These are phyloP conservation scores for Mormyrops attenuatus DNA, from an alignment of 2,797 vertebrate species.

Conservation along the genomic window DNA sequence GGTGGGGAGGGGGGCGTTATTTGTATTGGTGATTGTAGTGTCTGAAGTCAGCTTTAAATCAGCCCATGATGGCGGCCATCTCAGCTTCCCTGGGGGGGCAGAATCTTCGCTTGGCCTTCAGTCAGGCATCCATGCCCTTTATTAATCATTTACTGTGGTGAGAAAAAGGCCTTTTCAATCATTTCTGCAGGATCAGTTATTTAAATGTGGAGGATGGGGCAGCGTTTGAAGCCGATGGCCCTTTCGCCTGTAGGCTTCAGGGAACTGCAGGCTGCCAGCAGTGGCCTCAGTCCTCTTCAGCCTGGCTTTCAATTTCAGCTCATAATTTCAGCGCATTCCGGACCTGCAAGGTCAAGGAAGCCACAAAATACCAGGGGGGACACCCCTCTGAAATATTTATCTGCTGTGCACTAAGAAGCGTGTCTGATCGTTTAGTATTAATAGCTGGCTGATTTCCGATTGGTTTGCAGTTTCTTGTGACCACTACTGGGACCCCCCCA, in stretches of 20 bases:
- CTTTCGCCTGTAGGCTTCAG: neutral
- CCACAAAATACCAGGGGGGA: neutral
- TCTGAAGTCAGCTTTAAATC: neutral
- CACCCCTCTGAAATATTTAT: neutral
- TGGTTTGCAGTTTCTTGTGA: neutral
- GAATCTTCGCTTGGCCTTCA: neutral
- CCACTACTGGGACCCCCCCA: no score
- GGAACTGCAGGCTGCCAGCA: neutral
- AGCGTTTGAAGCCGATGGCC: neutral
- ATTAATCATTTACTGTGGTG: neutral
- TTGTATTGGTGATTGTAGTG: neutral
- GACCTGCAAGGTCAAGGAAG: neutral
- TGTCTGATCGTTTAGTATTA: neutral
- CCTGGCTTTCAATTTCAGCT: neutral
- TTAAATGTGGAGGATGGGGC: conserved; percentile 4
- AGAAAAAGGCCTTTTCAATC: conserved; percentile 16
- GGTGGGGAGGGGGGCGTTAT: neutral
- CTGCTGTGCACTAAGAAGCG: neutral
- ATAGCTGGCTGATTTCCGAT: neutral
- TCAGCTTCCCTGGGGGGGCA: neutral
- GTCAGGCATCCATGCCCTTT: neutral
- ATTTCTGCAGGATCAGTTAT: conserved; percentile 14
- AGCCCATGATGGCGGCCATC: neutral
- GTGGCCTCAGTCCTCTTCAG: neutral
- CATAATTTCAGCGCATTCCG: neutral